Percentiles rank a stretch among this genome's conserved stretches.
phyloP scores from a whole-genome alignment of 2,797 vertebrate species.

The Simalia tracyae region DNA sequence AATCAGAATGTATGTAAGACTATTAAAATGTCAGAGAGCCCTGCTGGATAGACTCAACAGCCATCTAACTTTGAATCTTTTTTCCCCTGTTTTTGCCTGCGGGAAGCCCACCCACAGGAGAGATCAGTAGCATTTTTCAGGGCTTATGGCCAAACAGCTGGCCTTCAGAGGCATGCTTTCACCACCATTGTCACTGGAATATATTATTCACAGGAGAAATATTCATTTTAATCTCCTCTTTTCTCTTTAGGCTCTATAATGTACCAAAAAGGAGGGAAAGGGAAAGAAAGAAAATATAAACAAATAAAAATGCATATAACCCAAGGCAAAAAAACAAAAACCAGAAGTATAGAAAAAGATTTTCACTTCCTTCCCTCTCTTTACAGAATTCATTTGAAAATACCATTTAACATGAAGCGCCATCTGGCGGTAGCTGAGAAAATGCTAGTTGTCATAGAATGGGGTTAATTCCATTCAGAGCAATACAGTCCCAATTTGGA shows the following conservation, averaged over 20 bases:
- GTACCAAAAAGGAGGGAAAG: not conserved
- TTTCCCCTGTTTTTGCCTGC: not conserved
- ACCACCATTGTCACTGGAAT: too few relatives aligned
- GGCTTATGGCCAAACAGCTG: not conserved
- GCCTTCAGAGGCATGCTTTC: not conserved
- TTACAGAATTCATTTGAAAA: not conserved
- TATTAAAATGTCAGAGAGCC: not conserved
- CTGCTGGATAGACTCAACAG: not conserved
- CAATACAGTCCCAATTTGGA: not conserved
- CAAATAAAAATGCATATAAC: not conserved
- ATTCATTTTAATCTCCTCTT: too few relatives aligned
- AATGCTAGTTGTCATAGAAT: not conserved
- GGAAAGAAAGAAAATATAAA: not conserved
- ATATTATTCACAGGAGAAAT: not conserved
- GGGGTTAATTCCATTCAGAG: not conserved
- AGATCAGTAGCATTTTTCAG: too few relatives aligned
- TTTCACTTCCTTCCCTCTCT: not conserved
- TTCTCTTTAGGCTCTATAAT: too few relatives aligned
- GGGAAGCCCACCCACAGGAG: not conserved
- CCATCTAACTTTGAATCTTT: not conserved
- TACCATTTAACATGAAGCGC: slow-evolving; percentile 60
- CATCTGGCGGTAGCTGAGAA: slow-evolving; percentile 59
- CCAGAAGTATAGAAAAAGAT: not conserved
- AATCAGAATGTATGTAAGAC: not conserved
- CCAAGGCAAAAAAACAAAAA: too few relatives aligned